Evolutionary conservation across 2,113 vertebrate species (phyloP).

Genomic region (Chrysemys picta): DNA sequence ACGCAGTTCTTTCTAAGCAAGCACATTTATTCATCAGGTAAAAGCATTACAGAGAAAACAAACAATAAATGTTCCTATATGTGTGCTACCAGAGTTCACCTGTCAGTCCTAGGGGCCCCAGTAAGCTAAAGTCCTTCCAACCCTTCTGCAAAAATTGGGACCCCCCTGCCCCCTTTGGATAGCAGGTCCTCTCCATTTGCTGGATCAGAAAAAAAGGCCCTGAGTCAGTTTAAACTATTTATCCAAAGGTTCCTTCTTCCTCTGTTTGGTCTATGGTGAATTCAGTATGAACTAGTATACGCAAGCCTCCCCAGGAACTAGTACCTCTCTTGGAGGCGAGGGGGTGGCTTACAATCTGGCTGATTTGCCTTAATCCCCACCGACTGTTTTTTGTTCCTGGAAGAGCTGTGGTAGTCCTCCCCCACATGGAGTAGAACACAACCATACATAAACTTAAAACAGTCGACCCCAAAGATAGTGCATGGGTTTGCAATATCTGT

Average conservation of each 20-base stretch:
- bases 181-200: background rate
- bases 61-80: background rate
- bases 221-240: background rate
- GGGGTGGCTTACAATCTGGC: background rate
- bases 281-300: background rate
- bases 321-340: background rate
- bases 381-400: background rate
- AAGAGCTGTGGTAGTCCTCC: background rate
- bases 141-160: background rate
- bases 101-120: background rate
- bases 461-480: background rate
- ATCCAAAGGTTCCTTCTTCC: background rate
- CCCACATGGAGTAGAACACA: background rate
- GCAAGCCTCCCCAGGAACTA: background rate
- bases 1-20: background rate
- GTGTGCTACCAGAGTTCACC: background rate
- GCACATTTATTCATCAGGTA: background rate
- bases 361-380: background rate
- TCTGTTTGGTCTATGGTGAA: background rate
- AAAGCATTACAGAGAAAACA: background rate
- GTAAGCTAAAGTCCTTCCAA: background rate
- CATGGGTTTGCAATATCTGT: background rate
- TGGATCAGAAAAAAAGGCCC: background rate
- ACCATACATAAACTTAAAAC: background rate
- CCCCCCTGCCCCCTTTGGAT: background rate